Evolutionary conservation across 2,888 invertebrate species (phyloP).

Genomic region (Scaptomyza flava): DNA sequence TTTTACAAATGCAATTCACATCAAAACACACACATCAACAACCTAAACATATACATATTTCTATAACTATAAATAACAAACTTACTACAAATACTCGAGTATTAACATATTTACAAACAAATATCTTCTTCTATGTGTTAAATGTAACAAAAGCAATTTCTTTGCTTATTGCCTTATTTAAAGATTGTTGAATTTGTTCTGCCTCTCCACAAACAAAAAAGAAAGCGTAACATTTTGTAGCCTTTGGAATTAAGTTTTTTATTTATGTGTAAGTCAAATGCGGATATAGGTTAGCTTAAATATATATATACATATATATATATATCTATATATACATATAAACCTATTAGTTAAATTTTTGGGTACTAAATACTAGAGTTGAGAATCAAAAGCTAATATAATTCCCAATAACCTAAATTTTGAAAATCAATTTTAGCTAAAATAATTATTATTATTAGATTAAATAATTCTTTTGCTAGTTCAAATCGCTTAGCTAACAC

Average conservation of each 20-base stretch:
- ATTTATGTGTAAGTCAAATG: constrained; percentile 57
- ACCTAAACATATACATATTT: constrained; percentile 14
- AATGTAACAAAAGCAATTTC: constrained; percentile 52
- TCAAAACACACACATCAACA: constrained; percentile 37
- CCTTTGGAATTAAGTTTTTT: constrained; percentile 61
- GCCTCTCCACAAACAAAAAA: constrained; percentile 29
- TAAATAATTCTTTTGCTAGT: constrained; percentile 46
- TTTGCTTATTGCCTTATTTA: constrained; percentile 68
- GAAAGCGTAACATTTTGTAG: constrained; percentile 50
- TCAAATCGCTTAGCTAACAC: constrained; percentile 48
- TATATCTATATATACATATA: constrained; percentile 47
- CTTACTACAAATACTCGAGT: constrained; percentile 32
- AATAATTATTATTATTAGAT: constrained; percentile 59
- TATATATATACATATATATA: constrained; percentile 54
- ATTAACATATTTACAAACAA: constrained; percentile 21
- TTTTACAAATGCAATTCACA: constrained; percentile 64
- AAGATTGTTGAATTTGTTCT: constrained; percentile 67
- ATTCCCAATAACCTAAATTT: constrained; percentile 33
- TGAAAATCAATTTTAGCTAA: constrained; percentile 48
- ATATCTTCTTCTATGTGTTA: constrained; percentile 52
- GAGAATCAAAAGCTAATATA: constrained; percentile 52
- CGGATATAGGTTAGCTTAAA: constrained; percentile 62
- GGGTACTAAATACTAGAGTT: constrained; percentile 49
- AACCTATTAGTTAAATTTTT: constrained; percentile 60
- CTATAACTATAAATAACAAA: constrained; percentile 15